Evolutionary conservation across 2,888 invertebrate species (phyloP).

Genomic region (Sturmia bella): DNA sequence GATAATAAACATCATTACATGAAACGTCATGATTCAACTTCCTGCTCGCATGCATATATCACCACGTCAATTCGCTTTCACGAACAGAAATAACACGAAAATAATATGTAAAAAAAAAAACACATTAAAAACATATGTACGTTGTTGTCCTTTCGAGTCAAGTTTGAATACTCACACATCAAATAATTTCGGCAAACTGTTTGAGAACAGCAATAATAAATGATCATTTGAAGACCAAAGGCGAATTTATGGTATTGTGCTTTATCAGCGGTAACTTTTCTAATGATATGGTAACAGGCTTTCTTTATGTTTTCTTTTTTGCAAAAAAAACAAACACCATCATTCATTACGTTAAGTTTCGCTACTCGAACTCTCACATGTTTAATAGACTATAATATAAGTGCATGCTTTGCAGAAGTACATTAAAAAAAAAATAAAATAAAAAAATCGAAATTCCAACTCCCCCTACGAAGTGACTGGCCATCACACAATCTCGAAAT

Average conservation of each 20-base stretch:
- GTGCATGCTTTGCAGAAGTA: conserved; percentile 55
- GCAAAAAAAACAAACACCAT: not conserved
- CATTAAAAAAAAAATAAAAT: conserved; percentile 2
- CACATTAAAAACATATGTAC: conserved; percentile 78
- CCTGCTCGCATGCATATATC: no score
- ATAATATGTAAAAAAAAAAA: conserved; percentile 71
- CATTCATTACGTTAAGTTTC: conserved; percentile 62
- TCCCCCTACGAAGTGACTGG: not conserved
- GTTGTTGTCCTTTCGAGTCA: conserved; percentile 41
- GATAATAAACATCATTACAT: conserved; percentile 58
- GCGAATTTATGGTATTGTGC: conserved; percentile 75
- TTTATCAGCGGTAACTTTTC: conserved; percentile 67
- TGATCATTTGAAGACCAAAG: conserved; percentile 76
- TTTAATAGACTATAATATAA: conserved; percentile 55
- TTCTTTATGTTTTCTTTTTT: not conserved
- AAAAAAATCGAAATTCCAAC: no score
- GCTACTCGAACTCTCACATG: conserved; percentile 43
- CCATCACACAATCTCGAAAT: conserved; percentile 36
- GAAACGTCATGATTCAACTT: no score
- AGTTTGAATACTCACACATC: conserved; percentile 34
- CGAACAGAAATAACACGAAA: conserved; percentile 45
- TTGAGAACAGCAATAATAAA: conserved; percentile 74
- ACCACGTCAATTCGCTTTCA: conserved; percentile 57
- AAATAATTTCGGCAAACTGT: conserved; percentile 22
- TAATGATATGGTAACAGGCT: conserved; percentile 16